Percentiles rank a stretch among this genome's conserved stretches.
These are phyloP conservation scores for Eupithecia subfuscata DNA, from an alignment of 2,888 invertebrate genomes.

Conservation along the genomic window DNA sequence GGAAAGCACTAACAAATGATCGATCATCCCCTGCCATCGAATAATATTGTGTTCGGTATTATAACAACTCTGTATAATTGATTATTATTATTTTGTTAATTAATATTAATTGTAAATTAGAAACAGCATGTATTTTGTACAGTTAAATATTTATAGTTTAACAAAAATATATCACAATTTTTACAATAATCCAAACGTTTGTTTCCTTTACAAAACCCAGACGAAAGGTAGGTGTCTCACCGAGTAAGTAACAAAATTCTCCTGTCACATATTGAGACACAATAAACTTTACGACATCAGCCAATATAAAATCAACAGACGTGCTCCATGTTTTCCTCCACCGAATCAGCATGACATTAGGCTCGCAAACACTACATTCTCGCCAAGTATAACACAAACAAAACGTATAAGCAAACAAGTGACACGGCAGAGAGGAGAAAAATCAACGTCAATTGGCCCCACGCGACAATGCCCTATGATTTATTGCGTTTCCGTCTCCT, in stretches of 20 bases:
- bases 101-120: slow-evolving; percentile 81
- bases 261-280: slow-evolving; percentile 20
- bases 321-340: slow-evolving; percentile 34
- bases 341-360: slow-evolving; percentile 37
- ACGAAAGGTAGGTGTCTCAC: background rate
- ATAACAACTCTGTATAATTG: slow-evolving; percentile 48
- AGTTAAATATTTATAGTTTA: slow-evolving; percentile 84
- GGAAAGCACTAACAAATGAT: slow-evolving; percentile 94
- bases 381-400: slow-evolving; percentile 39
- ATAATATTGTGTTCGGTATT: slow-evolving; percentile 65
- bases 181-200: slow-evolving; percentile 70
- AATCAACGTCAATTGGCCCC: slow-evolving; percentile 73
- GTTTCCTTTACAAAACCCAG: slow-evolving; percentile 51
- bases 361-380: slow-evolving; percentile 35
- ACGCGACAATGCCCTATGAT: slow-evolving; percentile 72
- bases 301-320: slow-evolving; percentile 32
- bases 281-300: slow-evolving; percentile 31
- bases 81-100: slow-evolving; percentile 77
- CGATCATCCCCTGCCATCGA: slow-evolving; percentile 91
- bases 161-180: slow-evolving; percentile 84
- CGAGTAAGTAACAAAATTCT: slow-evolving; percentile 14
- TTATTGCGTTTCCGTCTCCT: slow-evolving; percentile 68
- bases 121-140: slow-evolving; percentile 82
- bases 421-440: slow-evolving; percentile 56
- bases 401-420: slow-evolving; percentile 46